Evolutionary conservation across 2,113 vertebrate species (phyloP), one percentile per base, ranked within the genome.

Genomic region (Cygnus atratus): DNA sequence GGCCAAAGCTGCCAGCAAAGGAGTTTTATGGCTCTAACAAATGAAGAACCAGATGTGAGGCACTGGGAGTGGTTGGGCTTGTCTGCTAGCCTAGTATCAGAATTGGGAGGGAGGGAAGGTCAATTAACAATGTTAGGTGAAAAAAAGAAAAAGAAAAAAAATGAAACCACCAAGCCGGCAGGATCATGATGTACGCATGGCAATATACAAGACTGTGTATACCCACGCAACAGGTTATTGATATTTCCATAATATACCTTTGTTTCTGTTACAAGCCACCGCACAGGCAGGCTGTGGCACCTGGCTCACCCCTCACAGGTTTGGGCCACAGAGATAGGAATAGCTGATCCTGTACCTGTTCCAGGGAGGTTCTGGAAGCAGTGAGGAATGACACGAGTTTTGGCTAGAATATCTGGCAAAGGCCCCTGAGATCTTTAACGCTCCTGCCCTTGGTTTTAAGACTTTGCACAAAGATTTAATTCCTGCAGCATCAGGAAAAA

Each of bases 361-460:
- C 68, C 61, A 93, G 72, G n/a, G 55, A 76, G 33, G 35, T 71
- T 89, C 67, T 95, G 81, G 88, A 93, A 89, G 67, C 91, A 67
- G 75, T 46, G 58, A 95, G 55, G 63, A 96, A 87, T 83, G 13
- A 95, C 62, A 91, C 3, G 59, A 92, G 39, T 92, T 96, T 93
- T 96, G 93, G 91, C 95, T 92, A 76, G 62, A 54, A 31, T 82
- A 70, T 33, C 71, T 95, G 94, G 95, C 84, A 96, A 87, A 89
- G 84, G 71, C 63, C 66, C 50, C n/a, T 0, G 1, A 87, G 62
- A 92, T 87, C 59, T 82, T 82, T 82, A 73, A 66, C 29, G 50
- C n/a, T 92, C 58, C 50, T 93, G 81, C 44, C 86, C 91, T 94
- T 84, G 77, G 66, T 87, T 95, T 93, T 93, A 89, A 92, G 84